phyloP scores from a whole-genome alignment of 2,113 vertebrate species.

The Ciconia stormi region DNA sequence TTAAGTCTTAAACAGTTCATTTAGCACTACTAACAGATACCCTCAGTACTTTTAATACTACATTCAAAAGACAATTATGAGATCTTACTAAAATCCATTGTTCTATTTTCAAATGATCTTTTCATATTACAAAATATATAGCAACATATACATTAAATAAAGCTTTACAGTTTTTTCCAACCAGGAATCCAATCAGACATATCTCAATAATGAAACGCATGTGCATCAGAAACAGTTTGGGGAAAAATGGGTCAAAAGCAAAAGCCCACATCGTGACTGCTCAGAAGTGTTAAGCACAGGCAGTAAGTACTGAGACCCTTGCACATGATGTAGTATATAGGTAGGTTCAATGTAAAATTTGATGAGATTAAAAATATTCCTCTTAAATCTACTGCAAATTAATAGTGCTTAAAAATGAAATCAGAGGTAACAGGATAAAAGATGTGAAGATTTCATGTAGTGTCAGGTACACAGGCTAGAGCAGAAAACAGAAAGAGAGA shows the following conservation, averaged over 20 bases:
- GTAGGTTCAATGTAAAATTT: background rate
- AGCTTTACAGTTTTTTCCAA: background rate
- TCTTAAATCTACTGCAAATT: background rate
- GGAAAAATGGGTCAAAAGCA: background rate
- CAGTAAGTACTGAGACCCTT: background rate
- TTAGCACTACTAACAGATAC: background rate
- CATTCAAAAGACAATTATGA: background rate
- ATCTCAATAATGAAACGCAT: background rate
- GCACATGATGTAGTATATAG: background rate
- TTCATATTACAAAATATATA: background rate
- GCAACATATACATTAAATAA: background rate
- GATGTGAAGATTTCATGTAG: background rate
- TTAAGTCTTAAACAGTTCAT: background rate
- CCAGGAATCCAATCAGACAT: background rate
- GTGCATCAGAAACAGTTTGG: background rate
- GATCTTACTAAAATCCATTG: background rate
- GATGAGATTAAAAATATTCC: background rate
- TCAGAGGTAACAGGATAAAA: background rate
- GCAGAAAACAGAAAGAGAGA: background rate
- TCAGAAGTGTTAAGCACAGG: background rate
- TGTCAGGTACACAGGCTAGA: background rate
- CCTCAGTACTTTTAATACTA: background rate
- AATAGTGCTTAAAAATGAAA: background rate
- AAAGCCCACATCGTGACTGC: background rate
- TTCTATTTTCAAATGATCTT: background rate